Base-by-base conservation (phyloP, 2,888 invertebrate genomes). In the Blastobasis adustella region DNA sequence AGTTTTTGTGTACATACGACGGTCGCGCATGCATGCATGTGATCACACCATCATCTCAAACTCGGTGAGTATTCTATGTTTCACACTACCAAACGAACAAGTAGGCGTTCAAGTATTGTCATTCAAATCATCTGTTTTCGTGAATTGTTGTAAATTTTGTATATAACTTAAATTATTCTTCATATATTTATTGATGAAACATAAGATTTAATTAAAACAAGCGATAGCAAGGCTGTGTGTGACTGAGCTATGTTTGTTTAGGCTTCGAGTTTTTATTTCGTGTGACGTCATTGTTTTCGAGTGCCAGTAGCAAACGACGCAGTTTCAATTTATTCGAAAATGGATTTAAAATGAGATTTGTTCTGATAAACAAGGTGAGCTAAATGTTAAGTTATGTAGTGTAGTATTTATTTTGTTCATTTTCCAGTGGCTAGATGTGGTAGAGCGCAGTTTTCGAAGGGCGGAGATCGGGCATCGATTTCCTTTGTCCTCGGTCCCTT, bases 201-300 rank as follows among this genome's bases (percentile, higher is more conserved):
- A 65, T 63, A 66, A 67, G 58, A 62, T 67, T 65, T 65, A 61
- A 62, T 62, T 63, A 49, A 63, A 71, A 63, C 60, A 69, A 65
- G 67, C 58, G 52, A 49, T 23, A 36, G 49, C 41, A 46, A 10
- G 58, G 62, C 65, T 62, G 67, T 67, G 73, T 58, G 67, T 63
- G 71, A 68, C 65, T 73, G 73, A 69, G 74, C 65, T 71, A 76
- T 77, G 74, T 74, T 69, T 72, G 70, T 67, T 63, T 73, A 63
- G 60, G 68, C 75, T 82, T 77, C 69, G 73, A 51, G 51, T 74
- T 73, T 75, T 75, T 73, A 73, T 75, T 74, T 49, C 62, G 74
- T 79, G 87, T 91, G 90, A 91, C 91, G 91, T 91, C 91, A 90
- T 82, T 81, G 76, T 85, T 85, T 85, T 83, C 83, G 82, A 86